Evolutionary conservation across 2,888 invertebrate genomes (phyloP).

Genomic region (Nephrotoma guestfalica): DNA sequence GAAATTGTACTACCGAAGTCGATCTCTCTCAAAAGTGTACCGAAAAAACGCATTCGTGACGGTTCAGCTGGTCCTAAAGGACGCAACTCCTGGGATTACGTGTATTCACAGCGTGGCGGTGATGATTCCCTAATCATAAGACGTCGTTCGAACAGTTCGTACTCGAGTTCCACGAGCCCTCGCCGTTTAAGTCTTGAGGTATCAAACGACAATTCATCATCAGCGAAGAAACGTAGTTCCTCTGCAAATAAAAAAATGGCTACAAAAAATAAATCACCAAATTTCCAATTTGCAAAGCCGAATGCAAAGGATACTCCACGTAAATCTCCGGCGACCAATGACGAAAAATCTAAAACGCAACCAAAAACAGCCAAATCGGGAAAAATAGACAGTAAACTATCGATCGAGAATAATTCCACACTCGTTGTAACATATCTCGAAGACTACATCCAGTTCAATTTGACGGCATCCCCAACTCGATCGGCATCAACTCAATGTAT

Average conservation of each 20-base stretch:
- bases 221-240: conserved; percentile 8
- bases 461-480: not conserved
- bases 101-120: conserved; percentile 45
- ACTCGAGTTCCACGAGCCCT: conserved; percentile 50
- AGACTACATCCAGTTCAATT: not conserved
- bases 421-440: not conserved
- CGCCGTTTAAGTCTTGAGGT: conserved; percentile 41
- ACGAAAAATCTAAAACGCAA: conserved; percentile 11
- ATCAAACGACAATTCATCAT: conserved; percentile 18
- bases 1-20: not conserved
- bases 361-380: not conserved
- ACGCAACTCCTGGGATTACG: conserved; percentile 38
- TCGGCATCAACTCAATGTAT: not conserved
- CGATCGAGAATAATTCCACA: not conserved
- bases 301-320: not conserved
- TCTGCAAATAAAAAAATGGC: conserved; percentile 15
- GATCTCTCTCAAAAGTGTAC: not conserved
- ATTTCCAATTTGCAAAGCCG: not conserved
- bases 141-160: conserved; percentile 70
- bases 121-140: conserved; percentile 70
- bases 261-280: conserved; percentile 16
- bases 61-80: not conserved
- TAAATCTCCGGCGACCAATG: conserved; percentile 12
- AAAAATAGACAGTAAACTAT: not conserved
- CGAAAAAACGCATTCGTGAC: not conserved